phyloP scores from a whole-genome alignment of 2,797 vertebrate species.

The Cryptoprocta ferox region DNA sequence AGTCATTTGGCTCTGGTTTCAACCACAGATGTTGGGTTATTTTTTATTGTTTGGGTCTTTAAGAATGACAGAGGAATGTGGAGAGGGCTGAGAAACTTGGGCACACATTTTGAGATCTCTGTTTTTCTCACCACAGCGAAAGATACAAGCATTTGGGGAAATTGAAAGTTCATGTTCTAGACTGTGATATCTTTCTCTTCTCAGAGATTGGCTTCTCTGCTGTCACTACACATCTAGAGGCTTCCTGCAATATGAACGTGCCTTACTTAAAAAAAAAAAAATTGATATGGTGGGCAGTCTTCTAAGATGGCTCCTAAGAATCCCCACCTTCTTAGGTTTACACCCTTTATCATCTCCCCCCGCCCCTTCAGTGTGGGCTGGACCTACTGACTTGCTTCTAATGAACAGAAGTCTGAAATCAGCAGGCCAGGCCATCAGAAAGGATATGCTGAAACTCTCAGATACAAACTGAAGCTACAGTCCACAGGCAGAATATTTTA shows the following conservation, averaged over 20 bases:
- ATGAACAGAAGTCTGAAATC: background rate
- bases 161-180: background rate
- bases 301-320: background rate
- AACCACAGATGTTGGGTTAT: slow-evolving; percentile 80
- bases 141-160: background rate
- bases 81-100: slow-evolving; percentile 50
- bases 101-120: slow-evolving; percentile 27
- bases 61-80: slow-evolving; percentile 80
- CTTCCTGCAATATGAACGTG: rapidly evolving
- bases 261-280: background rate
- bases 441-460: background rate
- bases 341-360: background rate
- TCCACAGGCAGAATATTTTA: background rate
- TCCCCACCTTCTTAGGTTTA: background rate
- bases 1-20: slow-evolving; percentile 72
- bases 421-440: rapidly evolving
- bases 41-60: slow-evolving; percentile 74
- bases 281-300: rapidly evolving
- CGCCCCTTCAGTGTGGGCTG: background rate
- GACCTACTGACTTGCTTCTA: background rate
- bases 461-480: background rate
- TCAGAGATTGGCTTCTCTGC: background rate
- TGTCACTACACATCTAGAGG: background rate
- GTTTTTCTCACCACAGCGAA: background rate
- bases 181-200: background rate